These are phyloP conservation scores for Condylostylus longicornis DNA, from an alignment of 1,140 invertebrate genomes.

Conservation along the genomic window DNA sequence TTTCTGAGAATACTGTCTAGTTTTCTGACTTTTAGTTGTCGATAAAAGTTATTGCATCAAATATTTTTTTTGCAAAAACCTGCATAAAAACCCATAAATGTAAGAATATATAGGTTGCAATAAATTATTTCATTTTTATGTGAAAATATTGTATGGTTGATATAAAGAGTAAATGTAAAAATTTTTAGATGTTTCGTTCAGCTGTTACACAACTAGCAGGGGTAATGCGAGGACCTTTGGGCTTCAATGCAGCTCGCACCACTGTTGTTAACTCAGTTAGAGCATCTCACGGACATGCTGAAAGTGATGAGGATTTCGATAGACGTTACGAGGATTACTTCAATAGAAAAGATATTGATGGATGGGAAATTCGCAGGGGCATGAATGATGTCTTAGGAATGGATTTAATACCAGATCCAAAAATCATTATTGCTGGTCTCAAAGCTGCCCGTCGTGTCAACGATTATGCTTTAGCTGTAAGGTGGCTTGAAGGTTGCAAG, in stretches of 20 bases:
- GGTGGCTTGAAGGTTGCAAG: slow-evolving; percentile 85
- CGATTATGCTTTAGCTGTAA: slow-evolving; percentile 80
- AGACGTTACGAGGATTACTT: slow-evolving; percentile 72
- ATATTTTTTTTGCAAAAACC: too few species aligned
- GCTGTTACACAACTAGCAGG: slow-evolving; percentile 30
- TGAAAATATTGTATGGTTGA: too few species aligned
- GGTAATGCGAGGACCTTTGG: slow-evolving; percentile 25
- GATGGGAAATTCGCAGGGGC: slow-evolving; percentile 87
- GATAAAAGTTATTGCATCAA: too few species aligned
- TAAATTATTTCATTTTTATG: too few species aligned
- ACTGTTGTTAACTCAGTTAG: slow-evolving; percentile 22
- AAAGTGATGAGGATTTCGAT: slow-evolving; percentile 57
- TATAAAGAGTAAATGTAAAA: too few species aligned
- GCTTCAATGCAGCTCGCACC: slow-evolving; percentile 13
- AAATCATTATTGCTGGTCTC: slow-evolving; percentile 79
- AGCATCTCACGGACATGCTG: slow-evolving; percentile 25
- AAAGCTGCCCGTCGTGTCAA: slow-evolving; percentile 85
- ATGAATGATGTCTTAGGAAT: slow-evolving; percentile 70
- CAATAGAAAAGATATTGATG: slow-evolving; percentile 79
- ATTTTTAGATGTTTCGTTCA: slow-evolving; percentile 34
- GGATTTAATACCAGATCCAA: slow-evolving; percentile 92
- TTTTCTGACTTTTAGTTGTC: too few species aligned
- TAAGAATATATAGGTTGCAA: too few species aligned
- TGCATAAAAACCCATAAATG: too few species aligned
- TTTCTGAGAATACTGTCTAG: too few species aligned